Evolutionary conservation across 2,888 invertebrate genomes (phyloP).

Genomic region (Mythimna loreyi): DNA sequence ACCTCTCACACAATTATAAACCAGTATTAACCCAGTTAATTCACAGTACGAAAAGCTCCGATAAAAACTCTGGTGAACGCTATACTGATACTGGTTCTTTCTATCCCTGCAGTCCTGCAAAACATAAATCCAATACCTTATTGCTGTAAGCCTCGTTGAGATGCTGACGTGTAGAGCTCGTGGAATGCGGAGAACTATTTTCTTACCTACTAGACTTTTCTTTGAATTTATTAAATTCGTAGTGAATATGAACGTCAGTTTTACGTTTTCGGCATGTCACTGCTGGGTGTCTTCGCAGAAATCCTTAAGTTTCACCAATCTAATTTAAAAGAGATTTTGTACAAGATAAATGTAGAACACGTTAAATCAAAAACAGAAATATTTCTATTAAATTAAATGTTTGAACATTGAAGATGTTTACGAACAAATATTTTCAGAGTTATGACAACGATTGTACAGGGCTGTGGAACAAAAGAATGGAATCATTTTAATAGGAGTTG

Average conservation of each 20-base stretch:
- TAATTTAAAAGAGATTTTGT: constrained; percentile 25
- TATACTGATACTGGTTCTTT: constrained; percentile 16
- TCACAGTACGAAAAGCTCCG: constrained; percentile 3
- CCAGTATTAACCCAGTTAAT: constrained; percentile 6
- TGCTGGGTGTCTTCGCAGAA: constrained; percentile 14
- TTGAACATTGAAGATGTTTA: constrained; percentile 34
- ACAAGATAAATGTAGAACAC: constrained; percentile 11
- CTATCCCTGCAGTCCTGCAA: constrained; percentile 24
- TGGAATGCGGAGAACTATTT: constrained; percentile 40
- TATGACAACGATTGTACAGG: constrained; percentile 28
- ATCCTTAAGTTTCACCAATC: constrained; percentile 12
- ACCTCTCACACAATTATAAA: constrained; percentile 14
- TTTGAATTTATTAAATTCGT: constrained; percentile 35
- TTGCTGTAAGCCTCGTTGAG: constrained; percentile 46
- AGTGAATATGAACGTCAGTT: constrained; percentile 29
- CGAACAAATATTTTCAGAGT: constrained; percentile 39
- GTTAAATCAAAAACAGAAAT: constrained; percentile 5
- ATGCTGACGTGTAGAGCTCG: constrained; percentile 57
- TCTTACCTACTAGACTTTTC: constrained; percentile 19
- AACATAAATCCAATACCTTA: constrained; percentile 55
- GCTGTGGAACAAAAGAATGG: constrained; percentile 41
- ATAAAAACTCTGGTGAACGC: constrained; percentile 17
- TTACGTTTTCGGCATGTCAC: constrained; percentile 24
- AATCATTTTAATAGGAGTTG: constrained; percentile 42
- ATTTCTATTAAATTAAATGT: constrained; percentile 30